Evolutionary conservation across 2,113 vertebrate genomes (phyloP).

Genomic region (Thryonomys swinderianus): DNA sequence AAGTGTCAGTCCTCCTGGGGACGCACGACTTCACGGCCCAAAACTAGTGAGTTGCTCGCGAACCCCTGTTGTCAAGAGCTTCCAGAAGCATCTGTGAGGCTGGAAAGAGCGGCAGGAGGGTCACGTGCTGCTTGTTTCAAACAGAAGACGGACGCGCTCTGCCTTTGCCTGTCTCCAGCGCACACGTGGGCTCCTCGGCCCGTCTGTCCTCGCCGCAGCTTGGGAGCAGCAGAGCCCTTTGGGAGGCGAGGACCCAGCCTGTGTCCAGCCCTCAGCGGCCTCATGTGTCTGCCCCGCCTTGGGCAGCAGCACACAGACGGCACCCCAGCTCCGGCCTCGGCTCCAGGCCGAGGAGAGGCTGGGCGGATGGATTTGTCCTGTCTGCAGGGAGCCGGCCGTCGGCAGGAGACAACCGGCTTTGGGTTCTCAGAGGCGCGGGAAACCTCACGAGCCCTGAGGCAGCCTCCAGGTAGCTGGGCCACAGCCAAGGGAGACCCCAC

Average conservation of each 20-base stretch:
- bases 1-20: not conserved
- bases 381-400: not conserved
- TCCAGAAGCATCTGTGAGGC: not conserved
- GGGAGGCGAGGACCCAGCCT: too few species aligned
- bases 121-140: not conserved
- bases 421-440: not conserved
- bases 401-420: not conserved
- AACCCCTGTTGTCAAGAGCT: not conserved
- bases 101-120: not conserved
- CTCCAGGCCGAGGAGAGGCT: not conserved
- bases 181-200: not conserved
- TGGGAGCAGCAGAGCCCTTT: not conserved
- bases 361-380: not conserved
- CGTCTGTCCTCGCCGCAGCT: not conserved
- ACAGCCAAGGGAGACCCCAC: not conserved
- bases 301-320: not conserved
- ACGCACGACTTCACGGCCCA: conserved; percentile 39
- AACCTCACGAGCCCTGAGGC: not conserved
- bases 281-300: not conserved
- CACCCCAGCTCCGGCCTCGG: not conserved
- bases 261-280: not conserved
- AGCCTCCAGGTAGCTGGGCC: not conserved
- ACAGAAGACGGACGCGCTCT: rapidly evolving
- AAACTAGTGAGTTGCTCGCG: not conserved
- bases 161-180: not conserved